phyloP scores from a whole-genome alignment of 2,888 invertebrate genomes.

The Chirona hameri region DNA sequence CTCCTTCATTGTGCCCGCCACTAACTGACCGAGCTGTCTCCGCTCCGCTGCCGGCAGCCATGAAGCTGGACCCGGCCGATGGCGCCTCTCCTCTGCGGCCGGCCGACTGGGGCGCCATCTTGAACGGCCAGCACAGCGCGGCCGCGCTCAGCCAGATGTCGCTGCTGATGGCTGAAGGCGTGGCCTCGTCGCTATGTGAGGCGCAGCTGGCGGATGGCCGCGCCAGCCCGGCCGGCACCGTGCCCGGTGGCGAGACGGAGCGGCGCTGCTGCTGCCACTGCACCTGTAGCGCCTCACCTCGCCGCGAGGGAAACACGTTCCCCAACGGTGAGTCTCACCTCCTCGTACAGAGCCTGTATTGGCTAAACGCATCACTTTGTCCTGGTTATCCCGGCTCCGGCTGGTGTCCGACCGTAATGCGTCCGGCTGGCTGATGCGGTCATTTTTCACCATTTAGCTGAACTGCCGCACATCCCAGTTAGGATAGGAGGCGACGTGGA shows the following conservation, averaged over 20 bases:
- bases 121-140: neutral
- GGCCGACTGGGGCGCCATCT: constrained; percentile 12
- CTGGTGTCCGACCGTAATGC: too few species aligned
- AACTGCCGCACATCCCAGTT: too few species aligned
- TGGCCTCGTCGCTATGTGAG: constrained; percentile 1
- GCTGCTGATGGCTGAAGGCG: constrained; percentile 24
- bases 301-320: constrained; percentile 5
- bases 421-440: too few species aligned
- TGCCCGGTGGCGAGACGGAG: neutral
- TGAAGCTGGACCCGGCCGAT: neutral
- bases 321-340: neutral
- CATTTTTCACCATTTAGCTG: too few species aligned
- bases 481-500: too few species aligned
- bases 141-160: constrained; percentile 23
- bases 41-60: neutral
- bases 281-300: neutral
- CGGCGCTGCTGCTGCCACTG: constrained; percentile 6
- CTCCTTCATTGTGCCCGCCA: too few species aligned
- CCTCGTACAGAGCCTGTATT: too few species aligned
- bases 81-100: neutral
- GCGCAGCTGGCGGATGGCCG: neutral
- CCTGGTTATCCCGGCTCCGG: too few species aligned
- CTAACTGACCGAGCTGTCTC: too few species aligned
- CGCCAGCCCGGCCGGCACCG: neutral
- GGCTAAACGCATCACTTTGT: too few species aligned